Evolutionary conservation across 2,797 vertebrate species (phyloP), one percentile per base, ranked within the genome.

Genomic region (Lepilemur septentrionalis): DNA sequence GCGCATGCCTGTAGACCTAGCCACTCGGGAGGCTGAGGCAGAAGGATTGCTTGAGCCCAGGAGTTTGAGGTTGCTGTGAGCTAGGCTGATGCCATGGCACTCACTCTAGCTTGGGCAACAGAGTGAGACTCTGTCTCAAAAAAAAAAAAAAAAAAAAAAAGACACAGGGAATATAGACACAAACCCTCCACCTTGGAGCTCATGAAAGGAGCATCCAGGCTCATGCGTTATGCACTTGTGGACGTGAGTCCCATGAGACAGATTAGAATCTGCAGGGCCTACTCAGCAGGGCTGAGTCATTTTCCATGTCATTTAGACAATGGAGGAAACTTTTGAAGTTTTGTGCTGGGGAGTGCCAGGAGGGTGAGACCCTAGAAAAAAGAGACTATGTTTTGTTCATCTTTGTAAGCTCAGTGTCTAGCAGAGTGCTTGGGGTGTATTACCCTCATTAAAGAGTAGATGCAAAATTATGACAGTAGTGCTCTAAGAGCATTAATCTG

Each of bases 161-260:
- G n/a, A n/a, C n/a, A n/a, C n/a, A n/a, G 46, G 52, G 61, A 38
- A 50, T 15, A 30, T 9, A 14, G 23, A 30, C 5, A 8, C 15
- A 43, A 32, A 20, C 30, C 3, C 6, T 12, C 48, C 1, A 0
- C 1, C 2, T 0, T 46, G 30, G 61, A 50, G 35, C 38, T 41
- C 1, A 2, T 5, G 61, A 55, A 50, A 55, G 70, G 59, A 63
- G 18, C 46, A 55, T 23, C 18, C 8, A 38, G 22, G 7, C 78
- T 72, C 35, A 5, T 6, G 25, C 7, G 20, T 73, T 32, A 20
- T 61, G 70, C 10, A 3, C 30, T 22, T 30, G 38, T 38, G 32
- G 41, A 57, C n/a, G 7, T 20, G 55, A 61, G 57, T 28, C 81
- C 63, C 7, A 23, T 2, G 38, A 94, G 38, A 65, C 15, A 14